Percentiles rank a stretch among this genome's conserved stretches.
These are phyloP conservation scores for Hoplias malabaricus DNA, from an alignment of 2,113 vertebrate species.

Conservation along the genomic window DNA sequence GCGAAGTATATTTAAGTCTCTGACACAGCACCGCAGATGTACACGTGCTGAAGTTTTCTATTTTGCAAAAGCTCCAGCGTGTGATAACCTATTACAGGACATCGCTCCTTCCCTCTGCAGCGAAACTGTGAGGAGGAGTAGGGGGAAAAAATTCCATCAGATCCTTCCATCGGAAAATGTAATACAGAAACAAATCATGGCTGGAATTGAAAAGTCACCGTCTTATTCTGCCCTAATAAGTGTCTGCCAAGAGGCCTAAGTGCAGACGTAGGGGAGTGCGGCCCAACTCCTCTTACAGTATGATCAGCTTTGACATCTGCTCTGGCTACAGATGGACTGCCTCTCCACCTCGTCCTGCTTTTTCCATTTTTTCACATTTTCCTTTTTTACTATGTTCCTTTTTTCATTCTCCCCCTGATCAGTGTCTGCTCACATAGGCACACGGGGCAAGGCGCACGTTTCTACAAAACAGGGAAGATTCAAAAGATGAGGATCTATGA, in stretches of 20 bases:
- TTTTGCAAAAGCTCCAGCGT: slow-evolving; percentile 93
- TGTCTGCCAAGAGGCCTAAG: slow-evolving; percentile 93
- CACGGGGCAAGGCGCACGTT: background rate
- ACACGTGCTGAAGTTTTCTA: slow-evolving; percentile 95
- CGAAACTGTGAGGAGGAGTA: slow-evolving; percentile 58
- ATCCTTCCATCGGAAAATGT: slow-evolving; percentile 85
- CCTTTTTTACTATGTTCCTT: background rate
- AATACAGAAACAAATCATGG: slow-evolving; percentile 99
- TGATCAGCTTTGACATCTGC: slow-evolving; percentile 92
- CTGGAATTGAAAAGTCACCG: slow-evolving; percentile 99
- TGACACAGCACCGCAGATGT: slow-evolving; percentile 98
- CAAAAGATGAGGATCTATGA: background rate
- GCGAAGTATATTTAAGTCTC: slow-evolving; percentile 94
- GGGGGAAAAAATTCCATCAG: slow-evolving; percentile 93
- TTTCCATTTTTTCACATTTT: slow-evolving; percentile 4
- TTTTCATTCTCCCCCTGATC: background rate
- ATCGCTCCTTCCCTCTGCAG: slow-evolving; percentile 79
- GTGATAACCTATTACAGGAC: slow-evolving; percentile 94
- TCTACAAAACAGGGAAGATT: background rate
- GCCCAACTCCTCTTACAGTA: slow-evolving; percentile 86
- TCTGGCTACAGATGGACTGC: slow-evolving; percentile 63
- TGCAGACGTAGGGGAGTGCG: slow-evolving; percentile 85
- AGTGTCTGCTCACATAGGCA: background rate
- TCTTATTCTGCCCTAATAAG: slow-evolving; percentile 99
- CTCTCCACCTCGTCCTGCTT: slow-evolving; percentile 54